Evolutionary conservation across 1,140 invertebrate genomes (phyloP).

Genomic region (Trichonephila clavata): DNA sequence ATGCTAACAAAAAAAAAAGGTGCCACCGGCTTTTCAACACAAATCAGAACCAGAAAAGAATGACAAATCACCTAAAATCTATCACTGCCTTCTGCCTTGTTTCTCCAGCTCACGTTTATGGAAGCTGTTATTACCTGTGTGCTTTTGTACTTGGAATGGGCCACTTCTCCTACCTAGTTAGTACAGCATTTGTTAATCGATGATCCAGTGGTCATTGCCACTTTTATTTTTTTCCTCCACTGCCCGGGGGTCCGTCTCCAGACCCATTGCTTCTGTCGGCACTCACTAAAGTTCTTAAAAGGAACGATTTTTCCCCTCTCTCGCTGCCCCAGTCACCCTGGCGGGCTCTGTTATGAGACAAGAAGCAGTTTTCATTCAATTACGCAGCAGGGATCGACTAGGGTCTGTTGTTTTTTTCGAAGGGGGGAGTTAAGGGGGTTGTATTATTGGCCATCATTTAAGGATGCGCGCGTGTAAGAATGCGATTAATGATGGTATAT

Average conservation of each 20-base stretch:
- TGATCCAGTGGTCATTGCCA: constrained; percentile 68
- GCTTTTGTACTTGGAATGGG: constrained; percentile 25
- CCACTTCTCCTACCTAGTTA: constrained; percentile 49
- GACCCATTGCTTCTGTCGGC: constrained; percentile 42
- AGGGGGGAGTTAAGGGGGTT: no score
- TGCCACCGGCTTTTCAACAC: constrained; percentile 12
- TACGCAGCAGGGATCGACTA: constrained; percentile 3
- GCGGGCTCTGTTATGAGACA: background rate
- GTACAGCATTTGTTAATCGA: constrained; percentile 61
- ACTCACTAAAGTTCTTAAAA: constrained; percentile 37
- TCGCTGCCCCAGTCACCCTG: background rate
- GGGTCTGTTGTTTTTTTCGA: constrained; percentile 22
- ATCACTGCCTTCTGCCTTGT: constrained; percentile 41
- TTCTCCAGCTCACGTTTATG: background rate
- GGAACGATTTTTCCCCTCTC: constrained; percentile 28
- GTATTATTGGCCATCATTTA: constrained; percentile 29
- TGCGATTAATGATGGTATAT: constrained; percentile 57
- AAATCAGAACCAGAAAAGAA: background rate
- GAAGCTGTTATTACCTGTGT: constrained; percentile 54
- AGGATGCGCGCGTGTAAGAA: constrained; percentile 30
- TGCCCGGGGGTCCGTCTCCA: constrained; percentile 45
- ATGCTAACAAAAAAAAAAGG: background rate
- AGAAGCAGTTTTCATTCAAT: constrained; percentile 63
- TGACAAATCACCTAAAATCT: constrained; percentile 65
- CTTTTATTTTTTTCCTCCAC: constrained; percentile 26